Conservation (phyloP, 64 coral and sea anemone genomes). For the Stichodactyla helianthus region DNA sequence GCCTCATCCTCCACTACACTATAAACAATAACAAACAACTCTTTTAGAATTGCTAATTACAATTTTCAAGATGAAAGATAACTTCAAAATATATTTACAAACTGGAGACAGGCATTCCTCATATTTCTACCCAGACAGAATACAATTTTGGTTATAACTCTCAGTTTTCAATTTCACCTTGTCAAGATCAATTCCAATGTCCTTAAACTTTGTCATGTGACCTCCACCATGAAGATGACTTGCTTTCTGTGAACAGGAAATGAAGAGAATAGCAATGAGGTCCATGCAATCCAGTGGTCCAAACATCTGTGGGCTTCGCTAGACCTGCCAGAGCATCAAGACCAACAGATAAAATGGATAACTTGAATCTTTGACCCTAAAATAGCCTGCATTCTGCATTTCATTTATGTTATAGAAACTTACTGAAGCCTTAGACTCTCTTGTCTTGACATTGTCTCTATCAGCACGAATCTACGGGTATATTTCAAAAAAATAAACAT, state of each 20-base stretch:
- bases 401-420: not conserved
- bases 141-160: no score
- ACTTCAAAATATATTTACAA: no score
- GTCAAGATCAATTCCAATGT: conserved; percentile 86
- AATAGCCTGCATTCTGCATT: no score
- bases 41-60: not conserved
- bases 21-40: not conserved
- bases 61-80: not conserved
- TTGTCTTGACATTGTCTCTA: conserved; percentile 56
- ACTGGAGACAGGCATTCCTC: no score
- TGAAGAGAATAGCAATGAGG: not conserved
- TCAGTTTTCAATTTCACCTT: conserved; percentile 32
- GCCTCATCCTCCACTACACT: conserved; percentile 58
- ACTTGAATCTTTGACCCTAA: not conserved
- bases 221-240: conserved; percentile 42
- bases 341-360: no score
- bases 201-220: conserved; percentile 85
- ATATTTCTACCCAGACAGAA: no score
- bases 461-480: conserved; percentile 61
- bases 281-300: no score
- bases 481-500: not conserved
- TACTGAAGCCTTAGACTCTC: conserved; percentile 66
- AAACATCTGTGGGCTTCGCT: no score
- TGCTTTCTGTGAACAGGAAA: conserved; percentile 52
- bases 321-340: no score